These are phyloP conservation scores for Eristalis arbustorum DNA, from an alignment of 2,888 invertebrate species.

Conservation along the genomic window DNA sequence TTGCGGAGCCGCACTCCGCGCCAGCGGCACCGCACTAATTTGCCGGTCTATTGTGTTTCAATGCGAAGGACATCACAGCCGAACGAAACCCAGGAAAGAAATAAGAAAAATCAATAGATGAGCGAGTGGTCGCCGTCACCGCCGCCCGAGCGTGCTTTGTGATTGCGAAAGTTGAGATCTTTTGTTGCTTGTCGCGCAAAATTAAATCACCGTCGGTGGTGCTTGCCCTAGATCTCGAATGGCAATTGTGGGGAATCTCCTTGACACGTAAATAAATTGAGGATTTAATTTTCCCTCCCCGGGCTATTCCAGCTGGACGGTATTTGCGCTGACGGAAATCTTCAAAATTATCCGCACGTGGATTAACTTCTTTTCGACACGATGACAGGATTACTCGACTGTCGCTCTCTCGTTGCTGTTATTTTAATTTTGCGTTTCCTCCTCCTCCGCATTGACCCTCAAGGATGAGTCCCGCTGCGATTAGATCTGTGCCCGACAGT, in stretches of 20 bases:
- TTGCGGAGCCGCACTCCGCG: background rate
- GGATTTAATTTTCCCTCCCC: background rate
- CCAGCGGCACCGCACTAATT: constrained; percentile 2
- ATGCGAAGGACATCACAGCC: background rate
- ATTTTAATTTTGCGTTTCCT: background rate
- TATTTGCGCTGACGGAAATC: constrained; percentile 26
- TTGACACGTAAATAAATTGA: constrained; percentile 2
- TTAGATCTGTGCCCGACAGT: background rate
- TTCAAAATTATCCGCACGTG: constrained; percentile 2
- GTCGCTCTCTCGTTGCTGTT: background rate
- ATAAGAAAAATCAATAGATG: constrained; percentile 41
- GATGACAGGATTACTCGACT: background rate
- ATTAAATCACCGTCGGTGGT: constrained; percentile 22
- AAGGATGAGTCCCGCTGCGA: background rate
- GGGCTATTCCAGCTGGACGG: background rate
- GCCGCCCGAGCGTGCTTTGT: constrained; percentile 21
- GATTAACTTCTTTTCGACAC: constrained; percentile 4
- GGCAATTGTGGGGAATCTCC: constrained; percentile 19
- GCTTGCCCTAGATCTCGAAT: constrained; percentile 17
- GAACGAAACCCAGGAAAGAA: background rate
- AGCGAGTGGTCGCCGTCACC: background rate
- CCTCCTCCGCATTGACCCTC: too few species aligned
- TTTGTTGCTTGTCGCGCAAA: constrained; percentile 12
- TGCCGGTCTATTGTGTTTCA: constrained; percentile 29
- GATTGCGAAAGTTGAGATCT: constrained; percentile 28